Percentiles rank a stretch among this genome's conserved stretches.
phyloP scores from a whole-genome alignment of 2,888 invertebrate species.

The Phortica okadai region DNA sequence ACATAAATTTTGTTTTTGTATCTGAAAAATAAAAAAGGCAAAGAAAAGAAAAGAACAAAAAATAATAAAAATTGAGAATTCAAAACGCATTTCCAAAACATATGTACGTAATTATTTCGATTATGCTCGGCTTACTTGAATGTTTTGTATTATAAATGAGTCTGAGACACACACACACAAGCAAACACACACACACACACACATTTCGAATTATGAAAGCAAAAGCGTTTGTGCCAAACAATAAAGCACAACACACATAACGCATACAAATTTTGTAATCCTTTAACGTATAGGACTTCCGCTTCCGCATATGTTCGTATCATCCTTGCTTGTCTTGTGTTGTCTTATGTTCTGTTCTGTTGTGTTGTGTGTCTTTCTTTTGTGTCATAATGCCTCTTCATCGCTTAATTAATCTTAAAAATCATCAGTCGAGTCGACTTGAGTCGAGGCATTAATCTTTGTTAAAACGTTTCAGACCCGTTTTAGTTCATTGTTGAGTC shows the following conservation, averaged over 20 bases:
- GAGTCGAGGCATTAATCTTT: constrained; percentile 69
- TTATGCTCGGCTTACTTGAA: constrained; percentile 12
- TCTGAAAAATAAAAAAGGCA: neutral
- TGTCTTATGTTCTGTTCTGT: constrained; percentile 27
- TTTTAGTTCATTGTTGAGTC: constrained; percentile 59
- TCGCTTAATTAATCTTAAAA: constrained; percentile 73
- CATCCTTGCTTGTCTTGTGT: neutral
- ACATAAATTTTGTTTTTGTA: neutral
- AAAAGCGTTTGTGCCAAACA: constrained; percentile 2
- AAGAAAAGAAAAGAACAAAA: neutral
- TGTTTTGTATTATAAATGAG: constrained; percentile 18
- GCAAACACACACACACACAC: neutral
- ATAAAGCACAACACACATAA: neutral
- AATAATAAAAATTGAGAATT: constrained; percentile 46
- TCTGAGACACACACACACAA: constrained; percentile 3
- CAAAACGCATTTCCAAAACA: constrained; percentile 56
- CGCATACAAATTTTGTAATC: constrained; percentile 66
- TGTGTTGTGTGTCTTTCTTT: constrained; percentile 42
- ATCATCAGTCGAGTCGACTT: constrained; percentile 67
- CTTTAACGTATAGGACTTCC: constrained; percentile 65
- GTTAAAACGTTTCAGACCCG: constrained; percentile 67
- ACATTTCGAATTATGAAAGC: neutral
- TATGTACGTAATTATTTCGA: constrained; percentile 54
- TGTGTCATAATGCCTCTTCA: constrained; percentile 66
- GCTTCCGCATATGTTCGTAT: constrained; percentile 34